phyloP scores from a whole-genome alignment of 2,113 vertebrate species.

The Aspiorhynchus laticeps region DNA sequence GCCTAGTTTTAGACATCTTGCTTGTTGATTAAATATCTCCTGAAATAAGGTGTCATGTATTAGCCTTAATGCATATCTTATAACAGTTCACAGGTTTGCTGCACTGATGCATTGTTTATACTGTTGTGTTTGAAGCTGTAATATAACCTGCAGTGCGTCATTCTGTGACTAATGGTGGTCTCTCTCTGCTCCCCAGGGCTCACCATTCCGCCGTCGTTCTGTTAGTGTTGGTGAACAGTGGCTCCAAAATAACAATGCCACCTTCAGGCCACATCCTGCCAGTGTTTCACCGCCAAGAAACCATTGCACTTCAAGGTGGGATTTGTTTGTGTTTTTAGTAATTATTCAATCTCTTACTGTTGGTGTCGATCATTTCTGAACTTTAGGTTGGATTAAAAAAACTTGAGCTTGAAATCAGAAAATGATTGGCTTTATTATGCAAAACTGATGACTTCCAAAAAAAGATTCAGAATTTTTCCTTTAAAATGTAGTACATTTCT shows the following conservation, averaged over 20 bases:
- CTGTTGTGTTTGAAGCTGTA: background rate
- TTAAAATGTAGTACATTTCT: background rate
- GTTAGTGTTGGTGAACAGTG: conserved; percentile 89
- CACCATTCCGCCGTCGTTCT: conserved; percentile 82
- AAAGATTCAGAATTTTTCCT: background rate
- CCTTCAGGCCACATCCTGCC: conserved; percentile 79
- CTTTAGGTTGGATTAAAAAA: background rate
- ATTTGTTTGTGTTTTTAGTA: background rate
- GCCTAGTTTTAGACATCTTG: too few relatives aligned
- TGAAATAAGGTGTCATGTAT: background rate
- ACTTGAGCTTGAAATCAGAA: background rate
- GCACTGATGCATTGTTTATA: background rate
- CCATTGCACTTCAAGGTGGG: conserved; percentile 78
- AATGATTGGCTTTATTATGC: background rate
- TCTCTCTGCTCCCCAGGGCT: conserved; percentile 52
- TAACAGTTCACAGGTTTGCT: background rate
- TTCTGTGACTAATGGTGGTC: background rate
- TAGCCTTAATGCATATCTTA: background rate
- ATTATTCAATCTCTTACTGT: background rate
- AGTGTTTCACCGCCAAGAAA: conserved; percentile 79
- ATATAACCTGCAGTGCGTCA: background rate
- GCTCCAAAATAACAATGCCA: conserved; percentile 75
- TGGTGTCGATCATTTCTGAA: background rate
- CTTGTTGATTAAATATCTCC: too few relatives aligned
- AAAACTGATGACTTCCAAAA: background rate